Evolutionary conservation across 2,888 invertebrate genomes (phyloP).

Genomic region (Diaprepes abbreviatus): DNA sequence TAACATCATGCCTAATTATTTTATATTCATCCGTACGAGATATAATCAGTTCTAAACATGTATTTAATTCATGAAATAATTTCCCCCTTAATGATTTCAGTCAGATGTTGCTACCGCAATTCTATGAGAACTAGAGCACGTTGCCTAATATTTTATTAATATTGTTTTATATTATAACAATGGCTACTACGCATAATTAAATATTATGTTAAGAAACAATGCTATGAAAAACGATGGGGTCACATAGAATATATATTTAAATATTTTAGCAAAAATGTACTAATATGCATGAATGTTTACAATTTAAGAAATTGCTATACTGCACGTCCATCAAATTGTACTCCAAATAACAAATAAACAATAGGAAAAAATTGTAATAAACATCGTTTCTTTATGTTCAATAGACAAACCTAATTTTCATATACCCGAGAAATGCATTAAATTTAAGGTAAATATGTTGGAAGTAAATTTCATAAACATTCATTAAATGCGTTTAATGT

Average conservation of each 20-base stretch:
- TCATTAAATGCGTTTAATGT: no score
- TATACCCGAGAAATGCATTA: no score
- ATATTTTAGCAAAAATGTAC: no score
- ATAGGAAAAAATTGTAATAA: no score
- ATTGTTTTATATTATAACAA: slow-evolving; percentile 7
- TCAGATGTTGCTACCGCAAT: slow-evolving; percentile 33
- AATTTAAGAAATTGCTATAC: not conserved
- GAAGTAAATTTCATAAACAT: no score
- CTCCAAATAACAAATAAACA: no score
- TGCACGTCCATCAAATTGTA: no score
- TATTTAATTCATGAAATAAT: slow-evolving; percentile 8
- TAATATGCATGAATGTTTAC: no score
- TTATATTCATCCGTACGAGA: slow-evolving; percentile 1
- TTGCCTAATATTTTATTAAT: slow-evolving; percentile 28
- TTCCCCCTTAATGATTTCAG: slow-evolving; percentile 16
- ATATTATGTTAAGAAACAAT: not conserved
- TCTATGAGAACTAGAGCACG: slow-evolving; percentile 36
- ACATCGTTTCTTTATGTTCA: no score
- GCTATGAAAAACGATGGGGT: not conserved
- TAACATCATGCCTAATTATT: not conserved
- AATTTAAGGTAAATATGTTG: no score
- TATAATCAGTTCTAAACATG: slow-evolving; percentile 3
- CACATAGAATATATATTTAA: no score
- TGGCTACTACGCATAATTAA: slow-evolving; percentile 17
- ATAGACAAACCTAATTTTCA: no score